Evolutionary conservation across 2,888 invertebrate species (phyloP).

Genomic region (Luffia ferchaultella): DNA sequence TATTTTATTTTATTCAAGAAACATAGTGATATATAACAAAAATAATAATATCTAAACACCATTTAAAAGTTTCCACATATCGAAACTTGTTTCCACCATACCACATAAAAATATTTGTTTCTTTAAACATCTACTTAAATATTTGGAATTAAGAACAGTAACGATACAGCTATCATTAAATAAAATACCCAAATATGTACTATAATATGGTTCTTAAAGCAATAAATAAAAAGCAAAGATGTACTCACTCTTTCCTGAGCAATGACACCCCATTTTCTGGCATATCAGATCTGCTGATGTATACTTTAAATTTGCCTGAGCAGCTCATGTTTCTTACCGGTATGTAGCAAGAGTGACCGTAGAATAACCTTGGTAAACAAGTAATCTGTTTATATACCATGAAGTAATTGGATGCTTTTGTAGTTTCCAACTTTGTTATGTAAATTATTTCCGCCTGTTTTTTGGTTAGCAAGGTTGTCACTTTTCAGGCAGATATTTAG

Average conservation of each 20-base stretch:
- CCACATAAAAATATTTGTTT: no score
- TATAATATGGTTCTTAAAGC: no score
- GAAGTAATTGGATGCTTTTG: conserved; percentile 20
- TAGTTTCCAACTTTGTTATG: conserved; percentile 10
- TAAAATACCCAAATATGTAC: no score
- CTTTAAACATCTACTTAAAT: no score
- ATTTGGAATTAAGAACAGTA: no score
- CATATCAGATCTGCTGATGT: conserved; percentile 71
- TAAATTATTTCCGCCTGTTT: conserved; percentile 21
- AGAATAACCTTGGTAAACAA: conserved; percentile 22
- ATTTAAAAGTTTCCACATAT: no score
- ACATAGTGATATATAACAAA: no score
- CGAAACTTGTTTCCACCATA: no score
- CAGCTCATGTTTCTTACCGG: conserved; percentile 37
- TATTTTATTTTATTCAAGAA: no score
- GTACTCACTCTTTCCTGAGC: conserved; percentile 68
- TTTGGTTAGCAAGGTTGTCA: conserved; percentile 25
- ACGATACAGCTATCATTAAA: no score
- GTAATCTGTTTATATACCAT: conserved; percentile 37
- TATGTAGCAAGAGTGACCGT: conserved; percentile 12
- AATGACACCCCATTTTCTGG: conserved; percentile 67
- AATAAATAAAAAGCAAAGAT: background rate
- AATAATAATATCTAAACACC: no score
- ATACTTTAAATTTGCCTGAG: conserved; percentile 57
- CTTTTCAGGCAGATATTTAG: conserved; percentile 47